These are phyloP conservation scores for Phocoena phocoena DNA, from an alignment of 2,113 vertebrate genomes.

Conservation along the genomic window DNA sequence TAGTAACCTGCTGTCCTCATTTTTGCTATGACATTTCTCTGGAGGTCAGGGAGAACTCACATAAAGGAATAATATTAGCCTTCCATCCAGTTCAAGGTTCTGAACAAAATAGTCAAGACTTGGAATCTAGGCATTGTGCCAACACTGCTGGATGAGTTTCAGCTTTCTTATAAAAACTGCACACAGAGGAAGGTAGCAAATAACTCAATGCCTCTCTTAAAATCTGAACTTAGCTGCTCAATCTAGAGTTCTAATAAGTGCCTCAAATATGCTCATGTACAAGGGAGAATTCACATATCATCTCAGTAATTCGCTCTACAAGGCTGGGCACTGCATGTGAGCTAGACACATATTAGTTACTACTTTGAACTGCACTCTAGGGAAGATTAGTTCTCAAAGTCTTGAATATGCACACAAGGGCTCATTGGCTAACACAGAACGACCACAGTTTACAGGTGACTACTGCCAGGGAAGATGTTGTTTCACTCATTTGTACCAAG, in stretches of 20 bases:
- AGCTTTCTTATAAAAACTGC: background rate
- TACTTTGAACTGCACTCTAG: too few relatives aligned
- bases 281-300: background rate
- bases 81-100: conserved; percentile 47
- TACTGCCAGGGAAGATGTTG: rapidly evolving
- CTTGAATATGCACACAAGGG: background rate
- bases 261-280: rapidly evolving
- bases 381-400: rapidly evolving
- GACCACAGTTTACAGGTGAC: too few relatives aligned
- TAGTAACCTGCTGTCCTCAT: conserved; percentile 45
- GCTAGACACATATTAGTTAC: rapidly evolving
- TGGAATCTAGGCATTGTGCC: background rate
- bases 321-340: rapidly evolving
- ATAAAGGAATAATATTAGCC: background rate
- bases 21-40: conserved; percentile 51
- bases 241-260: background rate
- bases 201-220: background rate
- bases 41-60: conserved; percentile 25
- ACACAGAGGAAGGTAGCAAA: background rate
- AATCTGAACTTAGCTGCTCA: background rate
- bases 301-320: rapidly evolving
- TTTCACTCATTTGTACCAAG: background rate
- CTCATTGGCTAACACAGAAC: too few relatives aligned
- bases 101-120: background rate
- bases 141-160: background rate